Conservation (phyloP, 2,113 vertebrate species). For the Podarcis raffonei region DNA sequence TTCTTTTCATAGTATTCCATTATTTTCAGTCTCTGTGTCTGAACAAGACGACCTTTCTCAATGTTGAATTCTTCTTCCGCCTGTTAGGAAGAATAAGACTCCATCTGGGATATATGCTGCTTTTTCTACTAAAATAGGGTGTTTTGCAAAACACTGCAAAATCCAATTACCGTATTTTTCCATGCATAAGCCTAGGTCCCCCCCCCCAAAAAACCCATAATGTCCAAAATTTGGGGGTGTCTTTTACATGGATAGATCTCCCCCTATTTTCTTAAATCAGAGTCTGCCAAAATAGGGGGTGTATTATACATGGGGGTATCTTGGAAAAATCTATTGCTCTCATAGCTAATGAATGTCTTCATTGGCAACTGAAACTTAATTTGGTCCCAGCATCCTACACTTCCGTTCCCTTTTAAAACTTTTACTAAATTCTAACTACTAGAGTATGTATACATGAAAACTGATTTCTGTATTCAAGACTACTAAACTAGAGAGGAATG, state of each 20-base stretch:
- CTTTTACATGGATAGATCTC: too few species aligned
- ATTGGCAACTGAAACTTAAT: neutral
- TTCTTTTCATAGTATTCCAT: constrained; percentile 99
- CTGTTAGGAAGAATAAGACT: constrained; percentile 72
- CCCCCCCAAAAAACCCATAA: too few species aligned
- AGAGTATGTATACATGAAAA: neutral
- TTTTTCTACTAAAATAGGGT: neutral
- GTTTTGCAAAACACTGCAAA: neutral
- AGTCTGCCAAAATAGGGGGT: too few species aligned
- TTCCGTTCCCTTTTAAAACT: neutral
- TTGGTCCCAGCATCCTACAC: neutral
- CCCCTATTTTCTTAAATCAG: too few species aligned
- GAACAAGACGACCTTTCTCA: constrained; percentile 96
- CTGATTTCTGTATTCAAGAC: neutral
- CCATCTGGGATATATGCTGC: constrained; percentile 10
- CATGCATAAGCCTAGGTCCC: neutral
- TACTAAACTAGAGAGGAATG: neutral
- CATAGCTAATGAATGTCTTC: neutral
- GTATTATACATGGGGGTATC: too few species aligned
- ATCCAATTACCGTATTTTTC: neutral
- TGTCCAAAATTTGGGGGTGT: too few species aligned
- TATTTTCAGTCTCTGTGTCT: constrained; percentile 97
- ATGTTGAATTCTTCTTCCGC: constrained; percentile 99
- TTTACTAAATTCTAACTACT: neutral
- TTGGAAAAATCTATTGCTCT: neutral